phyloP scores from a whole-genome alignment of 2,888 invertebrate genomes.

The Drosophila limbata region DNA sequence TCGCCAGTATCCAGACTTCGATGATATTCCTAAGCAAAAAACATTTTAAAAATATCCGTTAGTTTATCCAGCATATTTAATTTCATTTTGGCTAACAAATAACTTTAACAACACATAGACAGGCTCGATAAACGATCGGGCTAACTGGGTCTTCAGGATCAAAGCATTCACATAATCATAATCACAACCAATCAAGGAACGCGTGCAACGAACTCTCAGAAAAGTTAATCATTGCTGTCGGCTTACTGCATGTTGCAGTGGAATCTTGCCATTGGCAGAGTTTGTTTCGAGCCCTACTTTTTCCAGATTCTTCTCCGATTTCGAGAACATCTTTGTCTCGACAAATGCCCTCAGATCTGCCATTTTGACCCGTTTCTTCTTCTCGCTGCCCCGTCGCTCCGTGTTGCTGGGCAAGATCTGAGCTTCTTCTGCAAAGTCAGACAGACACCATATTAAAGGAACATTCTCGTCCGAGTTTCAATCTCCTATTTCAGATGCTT shows the following conservation, averaged over 20 bases:
- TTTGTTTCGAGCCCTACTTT: constrained; percentile 91
- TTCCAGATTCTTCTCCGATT: constrained; percentile 95
- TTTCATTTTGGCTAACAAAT: constrained; percentile 17
- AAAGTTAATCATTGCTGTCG: constrained; percentile 51
- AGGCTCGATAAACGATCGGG: constrained; percentile 2
- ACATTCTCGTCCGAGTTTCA: background rate
- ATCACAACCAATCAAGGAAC: constrained; percentile 32
- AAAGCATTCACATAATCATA: constrained; percentile 27
- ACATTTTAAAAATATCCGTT: background rate
- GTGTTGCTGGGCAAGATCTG: constrained; percentile 62
- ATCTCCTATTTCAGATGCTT: constrained; percentile 15
- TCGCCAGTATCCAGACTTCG: constrained; percentile 93
- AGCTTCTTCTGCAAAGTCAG: constrained; percentile 73
- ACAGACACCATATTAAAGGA: background rate
- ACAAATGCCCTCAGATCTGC: constrained; percentile 96
- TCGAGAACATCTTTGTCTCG: constrained; percentile 95
- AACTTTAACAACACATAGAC: constrained; percentile 36
- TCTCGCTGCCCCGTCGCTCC: constrained; percentile 91
- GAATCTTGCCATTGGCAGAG: constrained; percentile 86
- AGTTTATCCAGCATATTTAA: background rate
- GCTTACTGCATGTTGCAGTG: constrained; percentile 89
- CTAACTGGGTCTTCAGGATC: constrained; percentile 17
- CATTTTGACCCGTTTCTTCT: constrained; percentile 95
- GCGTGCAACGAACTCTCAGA: constrained; percentile 37
- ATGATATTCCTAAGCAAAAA: constrained; percentile 89